Evolutionary conservation across 2,113 vertebrate species (phyloP).

Genomic region (Actinemys pallida): DNA sequence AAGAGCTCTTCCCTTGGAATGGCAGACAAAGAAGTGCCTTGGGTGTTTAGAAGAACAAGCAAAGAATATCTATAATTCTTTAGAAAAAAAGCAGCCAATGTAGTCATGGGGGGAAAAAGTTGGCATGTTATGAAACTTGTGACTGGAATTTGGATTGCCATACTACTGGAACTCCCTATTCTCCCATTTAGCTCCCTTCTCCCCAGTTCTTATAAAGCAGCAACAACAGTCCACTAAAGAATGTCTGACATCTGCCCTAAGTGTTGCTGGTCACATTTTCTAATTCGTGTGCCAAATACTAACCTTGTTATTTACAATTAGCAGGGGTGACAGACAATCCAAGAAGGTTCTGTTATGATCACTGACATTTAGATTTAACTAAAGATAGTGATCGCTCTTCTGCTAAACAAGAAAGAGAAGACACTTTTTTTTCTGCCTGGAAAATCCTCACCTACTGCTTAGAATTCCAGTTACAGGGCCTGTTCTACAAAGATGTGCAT

Average conservation of each 20-base stretch:
- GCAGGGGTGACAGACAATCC: constrained; percentile 38
- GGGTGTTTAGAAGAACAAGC: constrained; percentile 35
- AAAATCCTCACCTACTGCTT: background rate
- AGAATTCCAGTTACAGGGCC: background rate
- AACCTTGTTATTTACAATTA: constrained; percentile 23
- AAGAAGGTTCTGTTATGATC: background rate
- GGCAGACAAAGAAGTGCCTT: constrained; percentile 48
- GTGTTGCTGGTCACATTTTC: constrained; percentile 6
- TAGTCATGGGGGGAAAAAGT: background rate
- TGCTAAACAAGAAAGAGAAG: background rate
- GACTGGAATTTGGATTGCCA: constrained; percentile 39
- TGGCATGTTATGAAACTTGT: constrained; percentile 29
- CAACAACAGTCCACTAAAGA: background rate
- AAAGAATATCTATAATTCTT: constrained; percentile 9
- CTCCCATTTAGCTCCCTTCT: background rate
- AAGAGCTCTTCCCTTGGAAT: constrained; percentile 31
- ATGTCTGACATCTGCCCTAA: background rate
- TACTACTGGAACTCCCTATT: background rate
- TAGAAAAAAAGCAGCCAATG: background rate
- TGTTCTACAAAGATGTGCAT: constrained; percentile 12
- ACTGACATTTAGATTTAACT: constrained; percentile 54
- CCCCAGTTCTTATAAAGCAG: background rate
- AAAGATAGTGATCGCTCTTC: constrained; percentile 1
- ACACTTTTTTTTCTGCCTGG: background rate
- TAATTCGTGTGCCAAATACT: constrained; percentile 3